Conservation (phyloP, 2,888 invertebrate genomes). For the Sceliomorpha sp. region DNA sequence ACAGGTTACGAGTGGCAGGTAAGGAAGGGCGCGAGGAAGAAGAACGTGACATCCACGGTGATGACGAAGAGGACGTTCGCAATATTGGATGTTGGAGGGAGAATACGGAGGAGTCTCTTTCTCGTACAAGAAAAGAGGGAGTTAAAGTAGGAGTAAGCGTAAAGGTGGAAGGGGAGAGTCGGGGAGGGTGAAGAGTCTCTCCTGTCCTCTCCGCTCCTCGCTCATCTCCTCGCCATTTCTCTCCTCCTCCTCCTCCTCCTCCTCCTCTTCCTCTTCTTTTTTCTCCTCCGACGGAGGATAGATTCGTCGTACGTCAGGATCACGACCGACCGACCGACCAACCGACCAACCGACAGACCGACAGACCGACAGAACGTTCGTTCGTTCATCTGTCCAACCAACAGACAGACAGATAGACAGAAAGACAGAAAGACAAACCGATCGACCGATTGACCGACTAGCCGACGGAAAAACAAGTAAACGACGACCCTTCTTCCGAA, state of each 20-base stretch:
- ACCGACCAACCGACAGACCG: slow-evolving; percentile 48
- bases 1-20: slow-evolving; percentile 63
- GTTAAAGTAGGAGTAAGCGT: slow-evolving; percentile 50
- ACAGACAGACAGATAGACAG: no score
- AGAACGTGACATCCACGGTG: slow-evolving; percentile 64
- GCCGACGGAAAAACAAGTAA: no score
- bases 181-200: slow-evolving; percentile 22
- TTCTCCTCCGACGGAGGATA: slow-evolving; percentile 69
- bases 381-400: slow-evolving; percentile 5
- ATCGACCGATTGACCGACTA: slow-evolving; percentile 3
- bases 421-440: neutral
- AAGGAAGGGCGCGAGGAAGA: slow-evolving; percentile 68
- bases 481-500: neutral
- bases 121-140: slow-evolving; percentile 26
- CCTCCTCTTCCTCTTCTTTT: slow-evolving; percentile 41
- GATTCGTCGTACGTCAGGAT: slow-evolving; percentile 70
- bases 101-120: slow-evolving; percentile 57
- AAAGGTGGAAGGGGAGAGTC: slow-evolving; percentile 47
- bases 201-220: no score
- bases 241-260: slow-evolving; percentile 35
- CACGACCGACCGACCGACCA: slow-evolving; percentile 61
- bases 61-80: slow-evolving; percentile 48
- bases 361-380: slow-evolving; percentile 18
- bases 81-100: slow-evolving; percentile 46
- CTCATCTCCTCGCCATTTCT: slow-evolving; percentile 58